Percentiles rank a stretch among this genome's conserved stretches.
Conservation (phyloP, 2,113 vertebrate genomes). For the Toxostoma redivivum region DNA sequence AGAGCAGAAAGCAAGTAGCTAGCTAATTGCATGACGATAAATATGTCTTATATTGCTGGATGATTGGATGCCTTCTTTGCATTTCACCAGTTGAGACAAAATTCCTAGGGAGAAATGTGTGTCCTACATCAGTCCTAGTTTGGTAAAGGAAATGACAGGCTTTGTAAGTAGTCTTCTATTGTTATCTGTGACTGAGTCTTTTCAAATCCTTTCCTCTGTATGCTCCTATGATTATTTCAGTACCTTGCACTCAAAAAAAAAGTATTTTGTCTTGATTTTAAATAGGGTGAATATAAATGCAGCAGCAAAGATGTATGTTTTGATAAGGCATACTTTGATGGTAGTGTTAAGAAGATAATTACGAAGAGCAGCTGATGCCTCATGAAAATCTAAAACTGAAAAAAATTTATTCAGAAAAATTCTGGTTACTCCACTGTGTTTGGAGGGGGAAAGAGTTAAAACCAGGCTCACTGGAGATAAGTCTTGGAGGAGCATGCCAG, state of each 20-base stretch:
- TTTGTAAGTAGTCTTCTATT: not conserved
- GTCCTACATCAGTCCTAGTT: not conserved
- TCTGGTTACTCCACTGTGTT: not conserved
- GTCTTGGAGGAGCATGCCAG: not conserved
- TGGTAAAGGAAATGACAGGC: not conserved
- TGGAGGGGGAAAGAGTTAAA: not conserved
- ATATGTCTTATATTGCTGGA: not conserved
- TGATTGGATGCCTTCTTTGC: not conserved
- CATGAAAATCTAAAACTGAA: not conserved
- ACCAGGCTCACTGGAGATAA: not conserved
- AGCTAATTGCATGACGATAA: not conserved
- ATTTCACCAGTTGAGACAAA: not conserved
- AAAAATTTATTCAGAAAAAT: not conserved
- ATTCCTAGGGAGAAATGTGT: not conserved
- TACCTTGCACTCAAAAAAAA: not conserved
- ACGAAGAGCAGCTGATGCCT: not conserved
- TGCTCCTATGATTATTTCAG: not conserved
- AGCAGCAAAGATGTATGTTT: conserved; percentile 13
- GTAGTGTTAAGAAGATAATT: conserved; percentile 12
- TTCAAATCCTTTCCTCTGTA: not conserved
- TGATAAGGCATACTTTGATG: not conserved
- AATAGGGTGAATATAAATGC: conserved; percentile 4
- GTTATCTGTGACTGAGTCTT: not conserved
- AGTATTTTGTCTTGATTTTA: not conserved
- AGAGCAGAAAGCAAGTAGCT: not conserved